phyloP scores from a whole-genome alignment of 2,888 invertebrate species.

The Parasteatoda lunata region DNA sequence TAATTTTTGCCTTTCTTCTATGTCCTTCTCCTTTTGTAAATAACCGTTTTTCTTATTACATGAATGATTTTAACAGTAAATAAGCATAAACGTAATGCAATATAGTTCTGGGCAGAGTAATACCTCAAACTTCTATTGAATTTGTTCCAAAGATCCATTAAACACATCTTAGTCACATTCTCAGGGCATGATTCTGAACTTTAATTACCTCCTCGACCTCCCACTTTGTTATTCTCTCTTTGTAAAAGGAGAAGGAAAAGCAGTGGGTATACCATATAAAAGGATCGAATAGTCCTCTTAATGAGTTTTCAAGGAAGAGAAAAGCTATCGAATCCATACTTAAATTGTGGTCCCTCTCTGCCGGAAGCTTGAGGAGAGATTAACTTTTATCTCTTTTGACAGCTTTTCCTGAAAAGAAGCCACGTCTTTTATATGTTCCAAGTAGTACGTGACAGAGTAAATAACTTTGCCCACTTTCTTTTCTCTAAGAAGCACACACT shows the following conservation, averaged over 20 bases:
- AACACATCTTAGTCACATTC: no score
- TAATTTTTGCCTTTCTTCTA: no score
- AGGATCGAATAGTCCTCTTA: conserved; percentile 43
- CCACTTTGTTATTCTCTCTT: conserved; percentile 31
- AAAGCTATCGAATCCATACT: conserved; percentile 42
- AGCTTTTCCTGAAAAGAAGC: conserved; percentile 51
- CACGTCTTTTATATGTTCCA: conserved; percentile 50
- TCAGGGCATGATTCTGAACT: not conserved
- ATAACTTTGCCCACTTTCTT: conserved; percentile 45
- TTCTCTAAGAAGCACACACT: conserved; percentile 35
- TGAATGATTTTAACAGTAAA: no score
- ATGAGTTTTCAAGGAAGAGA: conserved; percentile 40
- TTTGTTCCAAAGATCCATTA: no score
- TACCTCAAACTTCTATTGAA: no score
- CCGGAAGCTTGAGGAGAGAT: conserved; percentile 41
- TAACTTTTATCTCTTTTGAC: conserved; percentile 64
- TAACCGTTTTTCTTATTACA: no score
- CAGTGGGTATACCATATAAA: conserved; percentile 37
- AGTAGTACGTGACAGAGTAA: conserved; percentile 62
- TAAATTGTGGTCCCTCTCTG: conserved; percentile 50
- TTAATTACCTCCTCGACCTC: conserved; percentile 41
- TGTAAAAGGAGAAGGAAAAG: conserved; percentile 10
- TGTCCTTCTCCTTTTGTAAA: no score
- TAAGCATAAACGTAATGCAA: no score
- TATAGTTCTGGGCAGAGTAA: no score